phyloP scores from a whole-genome alignment of 2,797 vertebrate genomes.

The Falco rusticolus region DNA sequence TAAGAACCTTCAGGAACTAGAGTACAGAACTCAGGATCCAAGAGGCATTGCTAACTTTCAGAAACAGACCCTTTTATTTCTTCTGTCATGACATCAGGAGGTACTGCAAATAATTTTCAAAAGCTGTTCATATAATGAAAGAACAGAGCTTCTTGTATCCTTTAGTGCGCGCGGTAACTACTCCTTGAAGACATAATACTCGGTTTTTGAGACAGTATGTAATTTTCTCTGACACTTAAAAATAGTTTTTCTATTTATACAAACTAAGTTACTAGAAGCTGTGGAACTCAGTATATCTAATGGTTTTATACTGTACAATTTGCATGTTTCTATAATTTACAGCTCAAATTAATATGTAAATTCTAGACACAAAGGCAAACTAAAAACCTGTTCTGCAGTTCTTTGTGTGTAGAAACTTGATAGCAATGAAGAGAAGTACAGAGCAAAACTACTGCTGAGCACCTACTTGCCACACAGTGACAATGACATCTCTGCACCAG shows the following conservation, averaged over 20 bases:
- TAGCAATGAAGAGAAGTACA: not conserved
- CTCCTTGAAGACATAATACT: constrained; percentile 44
- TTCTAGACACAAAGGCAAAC: not conserved
- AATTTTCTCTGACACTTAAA: constrained; percentile 38
- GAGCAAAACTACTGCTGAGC: not conserved
- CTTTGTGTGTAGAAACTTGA: not conserved
- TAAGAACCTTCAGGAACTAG: not conserved
- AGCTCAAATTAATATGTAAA: not conserved
- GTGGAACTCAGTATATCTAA: constrained; percentile 8
- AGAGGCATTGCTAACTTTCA: not conserved
- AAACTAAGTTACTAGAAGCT: constrained; percentile 36
- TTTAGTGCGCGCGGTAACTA: constrained; percentile 18
- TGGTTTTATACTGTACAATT: constrained; percentile 31
- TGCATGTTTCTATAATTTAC: constrained; percentile 23
- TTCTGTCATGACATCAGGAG: constrained; percentile 20
- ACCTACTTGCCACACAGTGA: not conserved
- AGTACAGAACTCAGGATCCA: not conserved
- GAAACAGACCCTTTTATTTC: constrained; percentile 17
- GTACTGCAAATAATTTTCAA: constrained; percentile 55
- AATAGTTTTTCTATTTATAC: constrained; percentile 47
- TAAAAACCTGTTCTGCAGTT: not conserved
- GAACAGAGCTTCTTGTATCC: not conserved
- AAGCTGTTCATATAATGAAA: not conserved
- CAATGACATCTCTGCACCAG: not conserved
- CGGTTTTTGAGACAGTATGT: constrained; percentile 50